Evolutionary conservation across 1,140 invertebrate genomes (phyloP).

Genomic region (Paraescarpia echinospica): DNA sequence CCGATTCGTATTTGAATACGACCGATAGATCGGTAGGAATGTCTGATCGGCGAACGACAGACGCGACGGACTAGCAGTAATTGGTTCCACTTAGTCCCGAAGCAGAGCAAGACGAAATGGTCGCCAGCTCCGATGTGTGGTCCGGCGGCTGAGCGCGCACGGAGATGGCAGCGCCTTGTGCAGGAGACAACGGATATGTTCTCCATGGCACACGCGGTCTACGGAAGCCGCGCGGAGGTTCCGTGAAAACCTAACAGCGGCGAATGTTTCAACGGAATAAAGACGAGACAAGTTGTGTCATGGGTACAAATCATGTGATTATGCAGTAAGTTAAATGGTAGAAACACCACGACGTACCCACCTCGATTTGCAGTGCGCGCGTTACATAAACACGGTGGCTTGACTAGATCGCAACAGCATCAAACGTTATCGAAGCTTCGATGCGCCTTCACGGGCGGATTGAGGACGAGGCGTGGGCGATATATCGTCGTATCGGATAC

Average conservation of each 20-base stretch:
- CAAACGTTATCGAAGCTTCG: background rate
- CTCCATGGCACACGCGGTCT: background rate
- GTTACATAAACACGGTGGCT: background rate
- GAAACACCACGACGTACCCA: background rate
- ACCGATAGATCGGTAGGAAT: background rate
- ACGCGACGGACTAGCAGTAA: background rate
- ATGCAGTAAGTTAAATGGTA: background rate
- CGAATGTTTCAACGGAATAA: background rate
- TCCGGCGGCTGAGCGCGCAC: background rate
- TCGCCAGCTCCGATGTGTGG: too few species aligned
- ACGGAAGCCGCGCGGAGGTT: background rate
- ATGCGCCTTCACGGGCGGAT: background rate
- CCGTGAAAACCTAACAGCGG: background rate
- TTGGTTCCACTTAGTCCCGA: background rate
- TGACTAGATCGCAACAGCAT: background rate
- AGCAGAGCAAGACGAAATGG: background rate
- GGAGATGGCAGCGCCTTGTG: background rate
- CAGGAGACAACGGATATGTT: background rate
- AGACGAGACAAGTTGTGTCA: background rate
- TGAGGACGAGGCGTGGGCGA: background rate
- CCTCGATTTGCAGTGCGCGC: background rate
- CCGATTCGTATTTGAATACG: background rate
- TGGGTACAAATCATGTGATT: background rate
- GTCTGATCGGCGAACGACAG: background rate
- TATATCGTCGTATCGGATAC: background rate